Evolutionary conservation across 1,140 invertebrate genomes (phyloP).

Genomic region (Drosophila suzukii): DNA sequence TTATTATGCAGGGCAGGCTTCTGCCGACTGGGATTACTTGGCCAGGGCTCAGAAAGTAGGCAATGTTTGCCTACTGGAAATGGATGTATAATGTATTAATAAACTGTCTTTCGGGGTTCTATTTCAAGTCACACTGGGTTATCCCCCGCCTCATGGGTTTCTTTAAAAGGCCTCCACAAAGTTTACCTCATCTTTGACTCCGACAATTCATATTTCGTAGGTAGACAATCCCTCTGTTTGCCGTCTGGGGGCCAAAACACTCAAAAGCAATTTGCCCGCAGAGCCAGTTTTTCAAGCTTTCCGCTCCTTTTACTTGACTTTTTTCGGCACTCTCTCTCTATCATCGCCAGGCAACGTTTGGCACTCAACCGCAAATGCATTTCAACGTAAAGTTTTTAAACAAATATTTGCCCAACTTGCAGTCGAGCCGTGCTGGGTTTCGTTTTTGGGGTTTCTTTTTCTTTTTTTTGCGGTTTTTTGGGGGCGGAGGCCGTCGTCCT

Average conservation of each 20-base stretch:
- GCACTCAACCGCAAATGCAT: slow-evolving; percentile 82
- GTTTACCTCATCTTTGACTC: slow-evolving; percentile 8
- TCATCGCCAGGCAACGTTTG: slow-evolving; percentile 61
- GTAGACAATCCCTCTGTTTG: slow-evolving; percentile 43
- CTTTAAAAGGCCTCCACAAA: slow-evolving; percentile 4
- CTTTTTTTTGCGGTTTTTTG: slow-evolving; percentile 36
- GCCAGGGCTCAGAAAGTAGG: slow-evolving; percentile 24
- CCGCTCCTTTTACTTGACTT: slow-evolving; percentile 28
- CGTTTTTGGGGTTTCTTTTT: slow-evolving; percentile 34
- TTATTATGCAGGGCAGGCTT: slow-evolving; percentile 71
- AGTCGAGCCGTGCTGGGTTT: slow-evolving; percentile 41
- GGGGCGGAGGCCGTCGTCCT: slow-evolving; percentile 5
- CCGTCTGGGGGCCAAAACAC: slow-evolving; percentile 54
- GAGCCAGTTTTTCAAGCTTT: slow-evolving; percentile 32
- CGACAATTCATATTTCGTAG: slow-evolving; percentile 17
- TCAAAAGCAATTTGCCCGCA: slow-evolving; percentile 73
- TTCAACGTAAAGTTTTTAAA: slow-evolving; percentile 83
- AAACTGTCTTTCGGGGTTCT: slow-evolving; percentile 2
- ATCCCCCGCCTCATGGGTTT: not conserved
- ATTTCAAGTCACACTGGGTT: not conserved
- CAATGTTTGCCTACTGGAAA: slow-evolving; percentile 39
- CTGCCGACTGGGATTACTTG: slow-evolving; percentile 56
- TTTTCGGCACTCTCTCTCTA: slow-evolving; percentile 63
- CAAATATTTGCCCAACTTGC: slow-evolving; percentile 83
- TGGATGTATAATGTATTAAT: slow-evolving; percentile 52